Evolutionary conservation across 35 echinoderm and acorn worm genomes (phyloP), one percentile per base, ranked within the genome.

Genomic region (Amphiura filiformis): DNA sequence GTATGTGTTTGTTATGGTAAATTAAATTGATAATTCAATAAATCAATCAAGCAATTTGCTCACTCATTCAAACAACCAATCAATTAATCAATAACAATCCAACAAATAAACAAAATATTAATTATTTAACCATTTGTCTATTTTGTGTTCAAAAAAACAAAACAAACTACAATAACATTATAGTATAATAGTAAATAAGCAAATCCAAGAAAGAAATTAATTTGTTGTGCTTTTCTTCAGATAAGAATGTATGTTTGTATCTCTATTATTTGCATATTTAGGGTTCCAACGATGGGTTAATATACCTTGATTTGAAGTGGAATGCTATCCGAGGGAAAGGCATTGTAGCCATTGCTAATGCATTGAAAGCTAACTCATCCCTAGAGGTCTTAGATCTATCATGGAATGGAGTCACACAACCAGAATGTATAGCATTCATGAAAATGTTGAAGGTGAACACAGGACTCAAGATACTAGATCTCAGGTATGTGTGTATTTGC

Each of bases 311-410:
- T 39, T 42, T 96, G 28, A 88, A 82, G 52, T 96, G 94, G 94
- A 96, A 96, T 87, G 82, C 87, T 39, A 81, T 96, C 12, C 76
- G 94, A 40, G 91, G 87, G 20, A 96, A 96, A 38, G 94, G 94
- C 33, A 80, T 89, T 75, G 82, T 92, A 77, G 91, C 87, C 36
- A 32, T 96, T 18, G 86, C 90, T 39, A 96, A 93, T 93, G 84
- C 90, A 14, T 80, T 96, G 0, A 96, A 93, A 91, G 91, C 87
- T 17, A 97, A 97, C 80, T 79, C 87, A 23, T 78, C 75, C 75
- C 88, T 97, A 5, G 94, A 97, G 79, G 87, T 93, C 18, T 85
- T 97, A 34, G 94, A 97, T 91, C 80, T 97, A 40, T 97, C 94
- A 23, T 75, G 76, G 41, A 97, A 97, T 81, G 94, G 91, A 39